These are phyloP conservation scores for Volucella zonaria DNA, from an alignment of 2,888 invertebrate species.

Conservation along the genomic window DNA sequence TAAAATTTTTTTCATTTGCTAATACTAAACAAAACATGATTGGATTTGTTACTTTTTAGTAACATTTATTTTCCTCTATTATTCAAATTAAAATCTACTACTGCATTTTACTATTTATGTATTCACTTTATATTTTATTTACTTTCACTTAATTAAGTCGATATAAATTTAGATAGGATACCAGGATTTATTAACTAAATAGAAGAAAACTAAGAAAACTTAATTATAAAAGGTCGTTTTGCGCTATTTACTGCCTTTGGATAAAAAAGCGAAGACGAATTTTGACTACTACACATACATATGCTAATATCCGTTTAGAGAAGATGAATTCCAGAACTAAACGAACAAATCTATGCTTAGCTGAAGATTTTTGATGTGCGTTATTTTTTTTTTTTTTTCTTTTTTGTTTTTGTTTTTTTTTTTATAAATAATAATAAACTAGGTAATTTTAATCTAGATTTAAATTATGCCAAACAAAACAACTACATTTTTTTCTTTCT, in stretches of 20 bases:
- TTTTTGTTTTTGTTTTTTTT: conserved; percentile 55
- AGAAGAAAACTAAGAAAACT: conserved; percentile 59
- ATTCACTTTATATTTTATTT: conserved; percentile 28
- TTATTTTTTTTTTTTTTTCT: conserved; percentile 50
- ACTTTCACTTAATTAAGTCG: neutral
- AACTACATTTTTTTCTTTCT: too few species aligned
- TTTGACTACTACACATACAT: conserved; percentile 23
- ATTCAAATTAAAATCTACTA: conserved; percentile 61
- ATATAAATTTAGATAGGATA: conserved; percentile 2
- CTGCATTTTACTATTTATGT: conserved; percentile 41
- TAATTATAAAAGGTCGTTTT: neutral
- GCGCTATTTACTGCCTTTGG: neutral
- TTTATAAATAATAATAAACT: conserved; percentile 61
- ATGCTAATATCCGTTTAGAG: conserved; percentile 31
- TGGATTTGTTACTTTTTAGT: conserved; percentile 48
- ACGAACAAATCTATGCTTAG: conserved; percentile 19
- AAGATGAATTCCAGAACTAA: conserved; percentile 30
- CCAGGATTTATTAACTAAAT: conserved; percentile 21
- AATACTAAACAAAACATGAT: conserved; percentile 68
- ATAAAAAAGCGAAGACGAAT: conserved; percentile 63
- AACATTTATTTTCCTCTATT: conserved; percentile 39
- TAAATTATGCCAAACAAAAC: too few species aligned
- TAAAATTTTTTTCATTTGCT: conserved; percentile 59
- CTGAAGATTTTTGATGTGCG: conserved; percentile 37
- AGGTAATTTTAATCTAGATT: conserved; percentile 1